A percentile compares a stretch with the other conserved stretches of the same genome.
These are phyloP conservation scores for Mythimna albipuncta DNA, from an alignment of 2,888 invertebrate genomes.

Conservation along the genomic window DNA sequence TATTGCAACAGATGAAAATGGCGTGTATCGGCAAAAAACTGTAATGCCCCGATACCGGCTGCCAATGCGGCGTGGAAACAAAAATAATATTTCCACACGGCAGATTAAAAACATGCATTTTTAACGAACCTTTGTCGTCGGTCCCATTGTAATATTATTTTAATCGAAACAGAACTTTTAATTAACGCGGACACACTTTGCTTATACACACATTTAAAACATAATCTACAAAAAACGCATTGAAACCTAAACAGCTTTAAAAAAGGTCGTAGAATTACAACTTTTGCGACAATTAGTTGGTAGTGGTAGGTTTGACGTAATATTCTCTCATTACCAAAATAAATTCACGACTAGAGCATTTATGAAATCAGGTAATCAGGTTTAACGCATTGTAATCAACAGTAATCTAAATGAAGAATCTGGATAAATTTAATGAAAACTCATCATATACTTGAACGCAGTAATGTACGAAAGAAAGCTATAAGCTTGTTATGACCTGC, in stretches of 20 bases:
- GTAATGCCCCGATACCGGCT: constrained; percentile 33
- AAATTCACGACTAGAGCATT: not conserved
- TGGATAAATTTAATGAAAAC: too few relatives aligned
- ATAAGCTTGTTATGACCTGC: too few relatives aligned
- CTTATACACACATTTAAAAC: constrained; percentile 17
- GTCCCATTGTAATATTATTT: constrained; percentile 49
- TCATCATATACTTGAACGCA: too few relatives aligned
- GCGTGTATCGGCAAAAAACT: constrained; percentile 38
- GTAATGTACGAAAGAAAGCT: too few relatives aligned
- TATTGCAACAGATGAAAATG: constrained; percentile 31
- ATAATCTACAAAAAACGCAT: constrained; percentile 41
- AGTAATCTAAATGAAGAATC: too few relatives aligned
- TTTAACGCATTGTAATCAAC: not conserved
- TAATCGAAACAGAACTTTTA: constrained; percentile 62
- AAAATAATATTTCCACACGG: constrained; percentile 53
- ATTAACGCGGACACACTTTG: constrained; percentile 54
- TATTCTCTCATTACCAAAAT: not conserved
- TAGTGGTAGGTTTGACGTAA: not conserved
- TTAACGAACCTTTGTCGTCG: constrained; percentile 59
- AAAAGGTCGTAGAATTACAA: not conserved
- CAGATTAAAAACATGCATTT: constrained; percentile 67
- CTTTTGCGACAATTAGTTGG: not conserved
- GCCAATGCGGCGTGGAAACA: constrained; percentile 46
- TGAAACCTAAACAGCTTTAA: constrained; percentile 1
- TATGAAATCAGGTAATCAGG: not conserved